Base-by-base conservation (phyloP, 2,888 invertebrate species). In the Dichetophora obliterata region DNA sequence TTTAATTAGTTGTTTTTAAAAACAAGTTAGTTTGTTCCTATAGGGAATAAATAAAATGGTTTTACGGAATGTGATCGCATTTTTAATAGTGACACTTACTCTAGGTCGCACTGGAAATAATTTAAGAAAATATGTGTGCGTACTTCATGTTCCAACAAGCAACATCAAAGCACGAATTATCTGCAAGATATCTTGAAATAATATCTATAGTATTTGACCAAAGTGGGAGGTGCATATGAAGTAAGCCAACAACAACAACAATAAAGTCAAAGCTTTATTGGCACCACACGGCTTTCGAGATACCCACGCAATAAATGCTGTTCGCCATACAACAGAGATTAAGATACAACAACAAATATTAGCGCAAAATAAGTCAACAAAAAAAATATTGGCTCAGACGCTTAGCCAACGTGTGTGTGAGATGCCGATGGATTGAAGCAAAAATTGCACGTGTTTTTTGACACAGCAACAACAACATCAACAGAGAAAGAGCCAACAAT, bases 251-350 rank as follows among this genome's bases (percentile, higher is more conserved):
- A 75, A 71, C 71, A 77, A 61, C 75, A 66, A 63, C 70, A 77
- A 43, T 11, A 11, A 43, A 43, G 43, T 43, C 43, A 43, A 43
- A 43, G 11, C 43, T 11, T 43, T 43, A 43, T 43, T 43, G 43
- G 43, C 43, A 82, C 81, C 80, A 75, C 82, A 81, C 84, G 87
- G 85, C 86, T 88, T 86, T 86, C 86, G 88, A 86, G 79, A 88
- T 80, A 81, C 86, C 88, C 88, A 86, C 86, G 88, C 86, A 87
- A 85, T 83, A 83, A 86, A 85, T 82, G 80, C 80, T 78, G 79
- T 82, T 81, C 80, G 76, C 66, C 66, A 57, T 71, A 66, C 19
- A 16, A 24, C 14, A 68, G 5, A 68, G 22, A 22, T 34, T 37
- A 71, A 71, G 34, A 66, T 11, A 31, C 63, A 19, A 66, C 54